Evolutionary conservation across 2,888 invertebrate species (phyloP), one percentile per base, ranked within the genome.

Genomic region (Pseudeuparius sepicola): DNA sequence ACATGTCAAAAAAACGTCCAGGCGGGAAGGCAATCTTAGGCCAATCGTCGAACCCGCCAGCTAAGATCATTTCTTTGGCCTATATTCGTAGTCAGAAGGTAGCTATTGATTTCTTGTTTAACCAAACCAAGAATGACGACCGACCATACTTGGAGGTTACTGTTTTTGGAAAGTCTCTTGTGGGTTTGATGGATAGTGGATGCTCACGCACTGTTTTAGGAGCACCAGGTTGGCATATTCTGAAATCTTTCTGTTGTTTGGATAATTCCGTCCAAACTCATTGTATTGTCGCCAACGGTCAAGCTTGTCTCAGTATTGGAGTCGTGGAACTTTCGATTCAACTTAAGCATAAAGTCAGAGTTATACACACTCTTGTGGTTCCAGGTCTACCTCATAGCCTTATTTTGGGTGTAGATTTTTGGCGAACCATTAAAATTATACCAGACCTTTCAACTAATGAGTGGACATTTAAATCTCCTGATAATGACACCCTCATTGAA

Each of bases 381-480:
- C 26, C 11, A 7, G 9, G 7, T 7, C 9, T 26, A 7, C 26
- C 26, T 7, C 26, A 26, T 7, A 10, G 7, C 7, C 10, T 26
- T 9, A 26, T 26, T 10, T 26, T 29, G 7, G 30, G 30, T 18
- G 18, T 29, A 5, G 18, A 29, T 12, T 29, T 29, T 29, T 29
- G 30, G 30, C 7, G 6, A 5, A 12, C 7, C 7, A 29, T 29
- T 13, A 17, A 7, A 13, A 29, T 29, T 14, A 26, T 26, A 6
- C 26, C 26, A 10, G 10, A 26, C 10, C 11, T 26, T 6, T 10
- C 6, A 9, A 9, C 26, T 6, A 12, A 12, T 10, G 26, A 26
- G 26, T 26, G 26, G 26, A 26, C 7, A 12, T 26, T 26, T 10
- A n/a, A n/a, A n/a, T n/a, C n/a, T n/a, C n/a, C n/a, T n/a, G n/a